phyloP scores from a whole-genome alignment of 2,888 invertebrate genomes.

The Gymnocheta viridis region DNA sequence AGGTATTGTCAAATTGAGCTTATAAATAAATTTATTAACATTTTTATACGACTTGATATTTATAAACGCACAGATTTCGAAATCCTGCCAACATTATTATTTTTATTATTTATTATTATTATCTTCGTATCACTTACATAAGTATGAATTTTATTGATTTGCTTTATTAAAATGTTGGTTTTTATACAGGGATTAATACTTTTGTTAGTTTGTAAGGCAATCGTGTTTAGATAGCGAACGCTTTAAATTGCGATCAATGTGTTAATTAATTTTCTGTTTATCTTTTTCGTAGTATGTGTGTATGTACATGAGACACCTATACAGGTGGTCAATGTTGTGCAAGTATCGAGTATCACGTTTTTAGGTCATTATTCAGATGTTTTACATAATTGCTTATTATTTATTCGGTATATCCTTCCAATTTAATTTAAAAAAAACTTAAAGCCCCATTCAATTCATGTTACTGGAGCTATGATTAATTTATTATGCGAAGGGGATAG shows the following conservation, averaged over 20 bases:
- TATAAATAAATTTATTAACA: conserved; percentile 2
- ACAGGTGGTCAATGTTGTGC: too few species aligned
- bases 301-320: background rate
- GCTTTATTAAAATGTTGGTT: conserved; percentile 3
- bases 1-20: background rate
- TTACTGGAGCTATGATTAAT: too few species aligned
- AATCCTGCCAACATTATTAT: background rate
- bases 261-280: conserved; percentile 75
- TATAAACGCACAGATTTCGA: background rate
- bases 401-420: too few species aligned
- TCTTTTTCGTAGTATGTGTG: conserved; percentile 20
- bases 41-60: background rate
- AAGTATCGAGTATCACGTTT: too few species aligned
- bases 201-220: conserved; percentile 33
- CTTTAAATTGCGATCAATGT: conserved; percentile 77
- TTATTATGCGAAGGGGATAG: too few species aligned
- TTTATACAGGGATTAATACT: conserved; percentile 7
- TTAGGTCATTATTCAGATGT: too few species aligned
- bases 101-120: too few species aligned
- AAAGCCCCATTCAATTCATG: too few species aligned
- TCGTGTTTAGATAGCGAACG: conserved; percentile 46
- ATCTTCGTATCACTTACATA: conserved; percentile 20
- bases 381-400: too few species aligned
- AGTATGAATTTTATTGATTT: conserved; percentile 19
- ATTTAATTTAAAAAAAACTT: too few species aligned